phyloP scores from a whole-genome alignment of 2,113 vertebrate genomes.

The Catharus bicknelli region DNA sequence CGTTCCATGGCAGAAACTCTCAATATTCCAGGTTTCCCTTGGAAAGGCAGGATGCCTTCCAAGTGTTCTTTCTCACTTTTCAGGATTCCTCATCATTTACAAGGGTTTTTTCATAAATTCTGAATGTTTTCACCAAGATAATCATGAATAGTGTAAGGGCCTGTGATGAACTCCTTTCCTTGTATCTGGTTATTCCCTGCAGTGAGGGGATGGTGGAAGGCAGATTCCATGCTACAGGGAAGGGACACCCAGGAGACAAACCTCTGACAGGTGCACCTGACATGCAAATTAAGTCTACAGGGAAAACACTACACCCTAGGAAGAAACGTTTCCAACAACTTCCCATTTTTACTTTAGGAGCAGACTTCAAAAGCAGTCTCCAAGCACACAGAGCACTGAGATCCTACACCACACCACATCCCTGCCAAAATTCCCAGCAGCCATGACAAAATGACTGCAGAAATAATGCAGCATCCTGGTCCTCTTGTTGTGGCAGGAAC shows the following conservation, averaged over 20 bases:
- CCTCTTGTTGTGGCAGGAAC: too few species aligned
- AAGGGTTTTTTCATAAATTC: not conserved
- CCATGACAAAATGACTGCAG: too few species aligned
- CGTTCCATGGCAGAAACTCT: too few species aligned
- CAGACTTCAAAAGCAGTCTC: too few species aligned
- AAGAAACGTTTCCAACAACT: not conserved
- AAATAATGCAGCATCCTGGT: too few species aligned
- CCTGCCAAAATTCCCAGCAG: too few species aligned
- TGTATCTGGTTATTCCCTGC: not conserved
- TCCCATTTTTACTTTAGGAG: too few species aligned
- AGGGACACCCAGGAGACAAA: not conserved
- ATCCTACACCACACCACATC: too few species aligned
- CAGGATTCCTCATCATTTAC: not conserved
- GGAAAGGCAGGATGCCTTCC: fast-evolving
- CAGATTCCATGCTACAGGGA: not conserved
- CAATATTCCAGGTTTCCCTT: not conserved
- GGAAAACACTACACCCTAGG: not conserved
- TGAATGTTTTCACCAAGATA: not conserved
- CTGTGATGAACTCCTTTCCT: not conserved
- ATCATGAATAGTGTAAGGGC: not conserved
- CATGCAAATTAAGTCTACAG: not conserved
- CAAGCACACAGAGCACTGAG: too few species aligned
- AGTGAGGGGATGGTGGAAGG: not conserved
- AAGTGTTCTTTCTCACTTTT: not conserved
- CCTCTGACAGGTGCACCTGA: not conserved